Percentiles rank a stretch among this genome's conserved stretches.
phyloP scores from a whole-genome alignment of 2,888 invertebrate species.

The Quadroppia sp. region DNA sequence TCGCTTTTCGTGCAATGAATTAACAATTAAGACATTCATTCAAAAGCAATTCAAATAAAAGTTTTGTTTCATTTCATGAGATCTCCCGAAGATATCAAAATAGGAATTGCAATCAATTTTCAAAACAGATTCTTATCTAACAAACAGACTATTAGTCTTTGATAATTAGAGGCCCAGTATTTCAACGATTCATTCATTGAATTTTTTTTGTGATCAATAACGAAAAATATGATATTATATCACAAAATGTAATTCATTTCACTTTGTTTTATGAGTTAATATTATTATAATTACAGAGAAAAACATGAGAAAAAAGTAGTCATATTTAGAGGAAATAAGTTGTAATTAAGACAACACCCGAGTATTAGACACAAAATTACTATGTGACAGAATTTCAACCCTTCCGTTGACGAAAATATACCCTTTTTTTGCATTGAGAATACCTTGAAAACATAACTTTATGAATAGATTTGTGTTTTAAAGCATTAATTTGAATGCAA shows the following conservation, averaged over 20 bases:
- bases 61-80: conserved; percentile 1
- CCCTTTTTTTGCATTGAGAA: not conserved
- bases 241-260: not conserved
- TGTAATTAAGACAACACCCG: too few species aligned
- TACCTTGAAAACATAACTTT: not conserved
- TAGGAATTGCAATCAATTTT: conserved; percentile 26
- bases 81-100: not conserved
- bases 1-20: conserved; percentile 18
- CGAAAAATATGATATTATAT: too few species aligned
- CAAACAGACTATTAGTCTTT: conserved; percentile 10
- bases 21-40: conserved; percentile 14
- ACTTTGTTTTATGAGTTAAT: not conserved
- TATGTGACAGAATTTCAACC: not conserved
- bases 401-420: not conserved
- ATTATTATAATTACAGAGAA: not conserved
- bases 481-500: not conserved
- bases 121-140: conserved; percentile 5
- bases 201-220: too few species aligned
- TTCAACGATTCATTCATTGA: not conserved
- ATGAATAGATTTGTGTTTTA: not conserved
- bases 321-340: not conserved
- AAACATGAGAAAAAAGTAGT: not conserved
- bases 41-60: not conserved
- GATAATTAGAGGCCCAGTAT: conserved; percentile 2
- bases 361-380: not conserved